These are phyloP conservation scores for Globicephala melas DNA, from an alignment of 2,113 vertebrate genomes.

Conservation along the genomic window DNA sequence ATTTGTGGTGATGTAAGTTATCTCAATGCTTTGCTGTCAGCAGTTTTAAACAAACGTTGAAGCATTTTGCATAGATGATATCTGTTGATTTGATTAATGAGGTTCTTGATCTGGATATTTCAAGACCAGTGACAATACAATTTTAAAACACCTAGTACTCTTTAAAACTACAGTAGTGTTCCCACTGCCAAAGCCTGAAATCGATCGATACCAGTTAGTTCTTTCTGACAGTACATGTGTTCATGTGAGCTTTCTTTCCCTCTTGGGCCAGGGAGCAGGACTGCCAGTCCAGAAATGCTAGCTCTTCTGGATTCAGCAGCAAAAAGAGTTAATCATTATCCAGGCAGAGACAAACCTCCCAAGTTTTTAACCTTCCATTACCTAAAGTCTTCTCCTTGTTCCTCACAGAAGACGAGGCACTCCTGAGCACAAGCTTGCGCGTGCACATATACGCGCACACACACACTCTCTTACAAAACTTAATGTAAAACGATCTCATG, in stretches of 20 bases:
- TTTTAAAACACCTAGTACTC: not conserved
- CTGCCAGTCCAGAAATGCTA: not conserved
- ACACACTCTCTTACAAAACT: not conserved
- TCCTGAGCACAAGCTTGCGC: fast-evolving
- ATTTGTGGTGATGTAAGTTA: constrained; percentile 68
- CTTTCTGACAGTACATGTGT: not conserved
- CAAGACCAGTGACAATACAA: not conserved
- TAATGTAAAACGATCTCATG: constrained; percentile 61
- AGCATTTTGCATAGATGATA: constrained; percentile 34
- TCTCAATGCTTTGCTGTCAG: constrained; percentile 57
- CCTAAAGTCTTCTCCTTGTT: not conserved
- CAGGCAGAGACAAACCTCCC: constrained; percentile 35
- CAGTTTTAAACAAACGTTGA: constrained; percentile 47
- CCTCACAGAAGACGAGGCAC: not conserved
- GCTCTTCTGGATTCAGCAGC: constrained; percentile 1
- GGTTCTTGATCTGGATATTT: constrained; percentile 22
- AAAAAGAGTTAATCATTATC: constrained; percentile 44
- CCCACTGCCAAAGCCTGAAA: not conserved
- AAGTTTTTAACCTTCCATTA: constrained; percentile 26
- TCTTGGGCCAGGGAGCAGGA: not conserved
- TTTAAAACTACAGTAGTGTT: not conserved
- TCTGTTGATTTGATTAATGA: constrained; percentile 13
- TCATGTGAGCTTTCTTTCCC: not conserved
- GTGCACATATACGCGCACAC: fast-evolving
- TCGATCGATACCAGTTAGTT: not conserved